Base-by-base conservation (phyloP, 2,113 vertebrate species). In the Brachyhypopomus gauderio region DNA sequence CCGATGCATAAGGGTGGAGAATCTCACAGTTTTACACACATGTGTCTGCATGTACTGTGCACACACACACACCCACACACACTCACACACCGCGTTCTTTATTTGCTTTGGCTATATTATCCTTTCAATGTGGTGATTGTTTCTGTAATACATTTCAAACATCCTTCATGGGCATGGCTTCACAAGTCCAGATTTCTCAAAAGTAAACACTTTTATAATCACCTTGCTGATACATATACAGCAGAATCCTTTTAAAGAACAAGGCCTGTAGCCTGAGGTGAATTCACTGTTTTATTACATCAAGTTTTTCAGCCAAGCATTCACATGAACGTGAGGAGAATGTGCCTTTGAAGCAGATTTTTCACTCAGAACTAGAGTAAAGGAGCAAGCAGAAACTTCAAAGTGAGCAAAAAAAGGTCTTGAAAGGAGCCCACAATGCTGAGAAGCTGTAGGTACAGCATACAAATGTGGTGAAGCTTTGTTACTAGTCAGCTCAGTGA, bases 121-220 rank as follows among this genome's bases (percentile, higher is more conserved):
- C n/a, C 75, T 83, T 83, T 83, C 75, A 83, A 58, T 83, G 69
- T 78, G 27, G 22, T 55, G 45, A 83, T 72, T 67, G 81, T 75
- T 76, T 75, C 72, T 60, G 73, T 60, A 30, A 75, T 74, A 41
- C 34, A 67, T 83, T 83, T 83, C 12, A 78, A 79, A 79, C 67
- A 56, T 56, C 55, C 66, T 71, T 78, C 69, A 23, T 23, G 55
- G 66, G 66, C 74, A 77, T 71, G 41, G 58, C 38, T 72, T 72
- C 30, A 82, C 30, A 72, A 52, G 67, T 77, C 58, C 16, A 72
- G 41, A 62, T 77, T 64, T 77, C 59, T 72, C 75, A 72, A 72
- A 82, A 23, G 76, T 78, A 78, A 36, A 82, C 56, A 82, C 66
- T 70, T 72, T 22, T 70, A 70, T 70, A 41, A 70, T 36, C 55